Conservation (phyloP, 1,140 invertebrate genomes). For the Sycophaga agraensis region DNA sequence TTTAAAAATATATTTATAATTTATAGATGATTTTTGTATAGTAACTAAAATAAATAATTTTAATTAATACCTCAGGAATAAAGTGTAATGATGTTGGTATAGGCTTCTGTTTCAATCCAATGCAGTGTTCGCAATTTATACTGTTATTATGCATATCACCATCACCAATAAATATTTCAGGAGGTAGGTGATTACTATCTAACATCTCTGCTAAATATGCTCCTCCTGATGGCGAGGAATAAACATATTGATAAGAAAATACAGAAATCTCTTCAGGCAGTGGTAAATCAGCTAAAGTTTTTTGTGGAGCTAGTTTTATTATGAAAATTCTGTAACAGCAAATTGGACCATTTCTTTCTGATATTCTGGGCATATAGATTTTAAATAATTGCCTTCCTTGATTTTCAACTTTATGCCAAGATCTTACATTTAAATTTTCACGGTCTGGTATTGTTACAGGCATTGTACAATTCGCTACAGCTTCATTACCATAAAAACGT, state of each 20-base stretch:
- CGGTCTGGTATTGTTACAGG: slow-evolving; percentile 69
- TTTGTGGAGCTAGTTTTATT: slow-evolving; percentile 67
- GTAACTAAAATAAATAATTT: not conserved
- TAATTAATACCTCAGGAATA: slow-evolving; percentile 39
- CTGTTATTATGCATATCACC: slow-evolving; percentile 57
- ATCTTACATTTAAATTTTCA: slow-evolving; percentile 64
- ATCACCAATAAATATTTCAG: slow-evolving; percentile 70
- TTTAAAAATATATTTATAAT: not conserved
- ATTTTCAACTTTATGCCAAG: slow-evolving; percentile 72
- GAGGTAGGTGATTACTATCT: slow-evolving; percentile 62
- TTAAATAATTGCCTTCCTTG: slow-evolving; percentile 71
- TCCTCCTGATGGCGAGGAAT: slow-evolving; percentile 63
- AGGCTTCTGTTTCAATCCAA: slow-evolving; percentile 56
- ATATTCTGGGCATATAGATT: slow-evolving; percentile 70
- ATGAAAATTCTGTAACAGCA: slow-evolving; percentile 83
- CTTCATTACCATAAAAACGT: slow-evolving; percentile 67
- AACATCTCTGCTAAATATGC: slow-evolving; percentile 84
- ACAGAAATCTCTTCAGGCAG: slow-evolving; percentile 68
- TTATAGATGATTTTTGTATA: not conserved
- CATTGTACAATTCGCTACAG: slow-evolving; percentile 65
- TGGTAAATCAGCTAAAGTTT: slow-evolving; percentile 67
- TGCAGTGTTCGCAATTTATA: slow-evolving; percentile 56
- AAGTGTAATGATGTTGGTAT: slow-evolving; percentile 46
- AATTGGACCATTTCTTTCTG: slow-evolving; percentile 82
- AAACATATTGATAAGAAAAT: slow-evolving; percentile 72